Conservation (phyloP, 2,113 vertebrate species). For the Melanotaenia duboulayi region DNA sequence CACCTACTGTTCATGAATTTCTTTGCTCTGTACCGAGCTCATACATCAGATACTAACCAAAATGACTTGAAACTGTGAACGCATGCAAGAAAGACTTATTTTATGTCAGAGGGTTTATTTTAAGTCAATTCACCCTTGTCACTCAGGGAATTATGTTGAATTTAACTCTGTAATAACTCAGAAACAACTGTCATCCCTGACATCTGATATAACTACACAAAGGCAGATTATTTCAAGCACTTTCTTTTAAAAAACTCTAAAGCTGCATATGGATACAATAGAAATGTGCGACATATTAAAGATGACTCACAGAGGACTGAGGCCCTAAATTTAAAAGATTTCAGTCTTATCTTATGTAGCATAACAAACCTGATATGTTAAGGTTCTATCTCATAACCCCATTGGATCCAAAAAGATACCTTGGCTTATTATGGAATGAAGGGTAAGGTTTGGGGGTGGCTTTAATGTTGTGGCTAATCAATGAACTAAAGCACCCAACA, state of each 20-base stretch:
- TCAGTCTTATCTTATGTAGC: background rate
- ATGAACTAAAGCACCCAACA: background rate
- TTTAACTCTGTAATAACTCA: constrained; percentile 54
- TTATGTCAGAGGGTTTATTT: constrained; percentile 58
- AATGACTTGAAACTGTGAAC: constrained; percentile 59
- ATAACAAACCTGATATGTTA: background rate
- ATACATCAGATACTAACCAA: constrained; percentile 65
- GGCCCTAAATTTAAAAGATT: background rate
- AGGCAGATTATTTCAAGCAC: constrained; percentile 36
- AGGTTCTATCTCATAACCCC: background rate
- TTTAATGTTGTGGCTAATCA: background rate
- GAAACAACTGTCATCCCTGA: constrained; percentile 30
- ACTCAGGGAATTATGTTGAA: constrained; percentile 48
- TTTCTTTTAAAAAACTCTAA: constrained; percentile 7
- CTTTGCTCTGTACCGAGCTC: constrained; percentile 40
- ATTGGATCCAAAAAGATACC: too few relatives aligned
- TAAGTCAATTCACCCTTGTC: constrained; percentile 46
- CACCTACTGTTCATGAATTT: constrained; percentile 54
- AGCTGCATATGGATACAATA: background rate
- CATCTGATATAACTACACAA: constrained; percentile 22
- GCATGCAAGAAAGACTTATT: constrained; percentile 38
- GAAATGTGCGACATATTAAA: constrained; percentile 1
- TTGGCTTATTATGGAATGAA: background rate
- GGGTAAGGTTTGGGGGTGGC: background rate
- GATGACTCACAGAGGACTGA: background rate